These are phyloP conservation scores for Ochropleura leucogaster DNA, from an alignment of 2,888 invertebrate species.

Conservation along the genomic window DNA sequence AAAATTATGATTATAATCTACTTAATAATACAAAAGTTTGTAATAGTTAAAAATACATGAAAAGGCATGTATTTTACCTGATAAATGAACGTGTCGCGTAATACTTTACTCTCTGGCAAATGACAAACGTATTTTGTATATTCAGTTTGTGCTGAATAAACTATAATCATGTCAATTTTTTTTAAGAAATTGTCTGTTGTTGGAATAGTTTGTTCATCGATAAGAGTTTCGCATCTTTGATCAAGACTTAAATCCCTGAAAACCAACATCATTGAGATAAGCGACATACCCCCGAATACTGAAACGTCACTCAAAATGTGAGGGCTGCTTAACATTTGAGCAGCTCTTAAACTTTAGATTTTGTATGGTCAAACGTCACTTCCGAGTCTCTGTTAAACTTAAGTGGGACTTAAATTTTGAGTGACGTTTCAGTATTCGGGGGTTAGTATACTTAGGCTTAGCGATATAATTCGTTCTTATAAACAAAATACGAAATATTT, in stretches of 20 bases:
- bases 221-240: constrained; percentile 76
- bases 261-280: not conserved
- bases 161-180: constrained; percentile 82
- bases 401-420: no score
- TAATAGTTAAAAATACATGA: not conserved
- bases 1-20: not conserved
- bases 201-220: constrained; percentile 76
- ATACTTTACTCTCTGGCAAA: constrained; percentile 79
- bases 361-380: no score
- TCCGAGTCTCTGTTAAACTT: no score
- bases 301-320: no score
- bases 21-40: not conserved
- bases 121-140: constrained; percentile 87
- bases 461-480: no score
- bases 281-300: no score
- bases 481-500: no score
- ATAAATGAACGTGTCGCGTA: constrained; percentile 91
- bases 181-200: constrained; percentile 69
- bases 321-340: no score
- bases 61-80: constrained; percentile 71
- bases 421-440: no score
- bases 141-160: constrained; percentile 88
- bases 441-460: no score
- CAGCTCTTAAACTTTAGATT: no score
- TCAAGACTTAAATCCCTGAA: constrained; percentile 77